Evolutionary conservation across 1,140 invertebrate species (phyloP), one percentile per base, ranked within the genome.

Genomic region (Drosophila elegans): DNA sequence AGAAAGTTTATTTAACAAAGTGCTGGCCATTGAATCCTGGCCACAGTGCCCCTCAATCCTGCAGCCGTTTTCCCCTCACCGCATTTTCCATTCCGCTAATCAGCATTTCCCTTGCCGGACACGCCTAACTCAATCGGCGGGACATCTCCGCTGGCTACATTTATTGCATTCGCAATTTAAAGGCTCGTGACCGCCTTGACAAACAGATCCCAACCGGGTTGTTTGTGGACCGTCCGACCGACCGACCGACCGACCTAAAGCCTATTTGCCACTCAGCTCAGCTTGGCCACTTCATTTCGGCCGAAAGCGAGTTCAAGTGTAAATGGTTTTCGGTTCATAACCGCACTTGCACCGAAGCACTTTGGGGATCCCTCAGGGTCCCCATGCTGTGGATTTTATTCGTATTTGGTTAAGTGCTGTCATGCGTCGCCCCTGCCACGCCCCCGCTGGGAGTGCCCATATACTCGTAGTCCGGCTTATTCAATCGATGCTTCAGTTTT

Each of bases 251-350:
- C 36, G 48, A 82, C 68, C 44, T 34, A 69, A 85, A 75, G 67
- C 75, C 78, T 74, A 79, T 61, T 72, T 62, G 62, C 55, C 44
- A 21, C 16, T 1, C 16, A 53, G 44, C 29, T 27, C 59, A 27
- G 11, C 36, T n/a, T 42, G 53, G 41, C 75, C 67, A 80, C 73
- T 85, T 85, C 60, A 79, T 79, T 69, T 75, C 64, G 52, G 53
- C 61, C 74, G 55, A 25, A 72, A 83, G 67, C 62, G 61, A 77
- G 77, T 71, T 89, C 79, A 53, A 83, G 68, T 71, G 76, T 83
- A 83, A 88, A 89, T 89, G 80, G 83, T 84, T 78, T 88, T 89
- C 59, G 69, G 66, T 82, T 78, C 79, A 86, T 79, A 68, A 73
- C 78, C 73, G 56, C 66, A 81, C 56, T 64, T 69, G 52, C 53